Percentiles rank a stretch among this genome's conserved stretches.
These are phyloP conservation scores for Apis dorsata DNA, from an alignment of 1,140 invertebrate genomes.

Conservation along the genomic window DNA sequence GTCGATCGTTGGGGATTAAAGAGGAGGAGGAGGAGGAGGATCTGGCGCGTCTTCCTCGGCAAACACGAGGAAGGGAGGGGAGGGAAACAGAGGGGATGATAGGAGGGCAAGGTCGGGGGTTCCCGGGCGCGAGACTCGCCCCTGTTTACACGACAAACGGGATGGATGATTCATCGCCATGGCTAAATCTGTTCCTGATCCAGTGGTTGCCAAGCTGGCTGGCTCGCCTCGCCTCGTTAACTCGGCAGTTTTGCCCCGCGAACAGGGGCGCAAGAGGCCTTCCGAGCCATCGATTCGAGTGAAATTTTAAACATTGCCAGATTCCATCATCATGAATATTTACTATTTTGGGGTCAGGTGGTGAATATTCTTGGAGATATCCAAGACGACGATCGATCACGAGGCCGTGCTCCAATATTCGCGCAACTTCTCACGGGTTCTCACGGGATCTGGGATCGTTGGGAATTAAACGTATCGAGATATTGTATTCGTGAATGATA, in stretches of 20 bases:
- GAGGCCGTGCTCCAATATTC: no score
- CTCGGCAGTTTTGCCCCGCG: neutral
- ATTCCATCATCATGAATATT: no score
- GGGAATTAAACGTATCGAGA: no score
- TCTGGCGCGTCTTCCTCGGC: slow-evolving; percentile 44
- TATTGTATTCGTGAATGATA: no score
- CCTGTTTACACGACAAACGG: slow-evolving; percentile 70
- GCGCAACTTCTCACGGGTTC: no score
- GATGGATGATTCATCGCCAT: slow-evolving; percentile 65
- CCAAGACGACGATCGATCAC: no score
- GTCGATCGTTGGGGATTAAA: slow-evolving; percentile 70
- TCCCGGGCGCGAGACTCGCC: slow-evolving; percentile 34
- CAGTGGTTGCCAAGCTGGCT: neutral
- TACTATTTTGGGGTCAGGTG: no score
- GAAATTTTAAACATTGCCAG: no score
- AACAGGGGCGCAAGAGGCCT: neutral
- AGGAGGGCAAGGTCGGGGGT: slow-evolving; percentile 14
- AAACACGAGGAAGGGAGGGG: neutral
- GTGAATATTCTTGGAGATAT: no score
- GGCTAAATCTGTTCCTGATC: slow-evolving; percentile 50
- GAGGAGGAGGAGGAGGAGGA: slow-evolving; percentile 58
- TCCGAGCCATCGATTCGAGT: no score
- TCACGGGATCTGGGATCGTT: no score
- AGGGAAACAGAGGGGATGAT: neutral
- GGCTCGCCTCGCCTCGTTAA: neutral